Evolutionary conservation across 2,113 vertebrate species (phyloP).

Genomic region (Empidonax traillii): DNA sequence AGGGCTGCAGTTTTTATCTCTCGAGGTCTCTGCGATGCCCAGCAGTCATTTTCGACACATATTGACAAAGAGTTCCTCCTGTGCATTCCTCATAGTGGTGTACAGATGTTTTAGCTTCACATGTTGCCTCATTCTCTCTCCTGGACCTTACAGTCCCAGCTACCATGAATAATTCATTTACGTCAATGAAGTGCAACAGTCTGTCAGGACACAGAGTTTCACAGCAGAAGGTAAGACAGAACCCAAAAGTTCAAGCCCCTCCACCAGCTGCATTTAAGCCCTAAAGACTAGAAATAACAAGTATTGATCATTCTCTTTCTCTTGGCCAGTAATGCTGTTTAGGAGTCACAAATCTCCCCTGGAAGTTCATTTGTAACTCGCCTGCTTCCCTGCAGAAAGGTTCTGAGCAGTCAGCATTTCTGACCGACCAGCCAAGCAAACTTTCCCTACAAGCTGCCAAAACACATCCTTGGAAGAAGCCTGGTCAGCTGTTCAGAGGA

Average conservation of each 20-base stretch:
- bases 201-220: not conserved
- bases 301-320: not conserved
- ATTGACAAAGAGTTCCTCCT: not conserved
- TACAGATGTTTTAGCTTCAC: not conserved
- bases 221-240: not conserved
- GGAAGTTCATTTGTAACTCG: not conserved
- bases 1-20: not conserved
- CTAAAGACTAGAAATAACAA: not conserved
- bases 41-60: not conserved
- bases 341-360: not conserved
- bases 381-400: not conserved
- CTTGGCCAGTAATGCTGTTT: not conserved
- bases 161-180: not conserved
- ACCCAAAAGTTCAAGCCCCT: not conserved
- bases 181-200: not conserved
- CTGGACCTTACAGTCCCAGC: not conserved
- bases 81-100: not conserved
- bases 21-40: not conserved
- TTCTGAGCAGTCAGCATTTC: not conserved
- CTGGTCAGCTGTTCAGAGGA: not conserved
- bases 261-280: not conserved
- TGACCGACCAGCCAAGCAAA: not conserved
- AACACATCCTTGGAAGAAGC: not conserved
- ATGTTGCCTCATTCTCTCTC: not conserved
- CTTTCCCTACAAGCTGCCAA: not conserved